Evolutionary conservation across 1,140 invertebrate genomes (phyloP), one percentile per base, ranked within the genome.

Genomic region (Drosophila nigrodunni): DNA sequence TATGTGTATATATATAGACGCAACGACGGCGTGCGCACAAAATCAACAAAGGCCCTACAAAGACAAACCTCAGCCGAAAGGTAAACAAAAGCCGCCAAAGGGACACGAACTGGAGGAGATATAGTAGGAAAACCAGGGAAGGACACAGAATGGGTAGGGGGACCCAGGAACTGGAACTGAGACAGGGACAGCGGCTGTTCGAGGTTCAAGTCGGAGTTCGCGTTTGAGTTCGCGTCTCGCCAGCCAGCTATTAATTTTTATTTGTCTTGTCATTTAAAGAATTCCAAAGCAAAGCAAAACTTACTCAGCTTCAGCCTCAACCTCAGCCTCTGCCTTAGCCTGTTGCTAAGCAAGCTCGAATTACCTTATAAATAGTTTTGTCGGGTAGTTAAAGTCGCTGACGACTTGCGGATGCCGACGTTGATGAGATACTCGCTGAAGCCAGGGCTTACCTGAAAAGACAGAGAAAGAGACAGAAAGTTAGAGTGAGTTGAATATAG

Each of bases 351-450:
- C 82, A 47, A 44, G 49, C 71, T 86, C 82, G 54, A 87, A 87
- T 86, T 86, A 87, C 82, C 82, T 82, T 87, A 78, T 87, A 78
- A 86, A 86, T 86, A 82, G 82, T 87, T 86, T 5, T 74, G 74
- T 66, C 46, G 65, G 49, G 66, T 66, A 59, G 60, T 69, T 72
- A 72, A 85, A 81, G 66, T 82, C 70, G 80, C 69, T 74, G 76
- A 81, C 62, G 68, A 80, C 70, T 67, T 60, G 64, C 41, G 64
- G 59, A 72, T 60, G 66, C 25, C 25, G 25, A 30, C 35, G 39
- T 13, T 52, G 59, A 39, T 52, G 64, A 74, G 41, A 43, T 43
- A 43, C 41, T 43, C 41, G 52, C 71, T 62, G 60, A 34, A 41
- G 54, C 37, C 5, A 35, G 39, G 49, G 52, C 66, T 80, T 83